These are phyloP conservation scores for Tetraodon nigroviridis DNA, from an alignment of 2,113 vertebrate species.

Conservation along the genomic window DNA sequence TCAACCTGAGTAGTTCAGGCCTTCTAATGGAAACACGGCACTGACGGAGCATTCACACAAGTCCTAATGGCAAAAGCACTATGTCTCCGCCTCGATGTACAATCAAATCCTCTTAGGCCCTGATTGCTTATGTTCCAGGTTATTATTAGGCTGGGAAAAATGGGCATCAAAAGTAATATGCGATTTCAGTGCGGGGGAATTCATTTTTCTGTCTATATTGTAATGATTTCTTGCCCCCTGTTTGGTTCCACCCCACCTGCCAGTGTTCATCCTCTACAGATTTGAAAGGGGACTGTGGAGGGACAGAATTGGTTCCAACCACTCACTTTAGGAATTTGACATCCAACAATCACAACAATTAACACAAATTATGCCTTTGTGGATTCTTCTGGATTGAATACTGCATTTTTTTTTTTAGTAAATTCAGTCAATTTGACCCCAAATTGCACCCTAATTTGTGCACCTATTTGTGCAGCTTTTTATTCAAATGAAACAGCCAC, in stretches of 20 bases:
- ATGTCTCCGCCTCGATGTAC: constrained; percentile 93
- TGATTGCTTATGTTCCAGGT: constrained; percentile 97
- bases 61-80: constrained; percentile 96
- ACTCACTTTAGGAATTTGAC: no score
- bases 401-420: no score
- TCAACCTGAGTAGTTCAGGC: constrained; percentile 94
- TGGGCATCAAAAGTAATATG: constrained; percentile 63
- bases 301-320: no score
- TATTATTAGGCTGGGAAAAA: constrained; percentile 95
- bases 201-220: constrained; percentile 50
- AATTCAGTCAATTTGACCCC: no score
- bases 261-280: no score
- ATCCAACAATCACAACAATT: no score
- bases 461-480: no score
- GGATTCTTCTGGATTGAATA: no score
- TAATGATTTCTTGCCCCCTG: constrained; percentile 40
- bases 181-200: constrained; percentile 45
- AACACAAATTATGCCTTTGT: no score
- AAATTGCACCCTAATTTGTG: no score
- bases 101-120: constrained; percentile 98
- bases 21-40: constrained; percentile 97
- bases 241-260: constrained; percentile 9
- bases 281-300: no score
- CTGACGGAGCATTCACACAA: constrained; percentile 89
- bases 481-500: no score